Base-by-base conservation (phyloP, 1,140 invertebrate species). In the Drosophila willistoni region DNA sequence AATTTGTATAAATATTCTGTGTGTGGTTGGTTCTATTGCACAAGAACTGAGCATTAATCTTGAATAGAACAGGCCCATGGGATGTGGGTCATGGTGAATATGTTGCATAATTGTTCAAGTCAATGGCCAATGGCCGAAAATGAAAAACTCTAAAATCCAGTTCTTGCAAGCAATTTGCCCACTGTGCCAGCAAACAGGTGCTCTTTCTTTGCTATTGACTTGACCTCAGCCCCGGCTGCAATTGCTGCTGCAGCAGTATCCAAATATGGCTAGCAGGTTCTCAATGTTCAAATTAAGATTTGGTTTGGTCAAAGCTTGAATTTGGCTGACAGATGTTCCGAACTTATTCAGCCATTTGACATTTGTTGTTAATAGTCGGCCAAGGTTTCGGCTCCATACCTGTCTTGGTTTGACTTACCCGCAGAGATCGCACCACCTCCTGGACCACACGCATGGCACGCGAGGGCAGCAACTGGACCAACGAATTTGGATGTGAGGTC, bases 401-500 rank as follows among this genome's bases (percentile, higher is more conserved):
- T 19, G 9, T 22, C 19, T 51, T 22, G 10, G 17, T 10, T 51
- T 3, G 42, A 79, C 91, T 92, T 79, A 92, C 91, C 72, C 91
- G 80, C 59, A 92, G 64, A 67, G 87, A 91, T 57, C 91, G 65
- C 66, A 92, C 91, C 66, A 92, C 91, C 73, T 92, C 91, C 78
- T 92, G 91, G 47, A 92, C 91, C 63, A 92, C 91, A 25, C 89
- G 85, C 91, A 92, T 92, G 34, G 91, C 91, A 10, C 91, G 77
- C 68, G 91, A 91, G 1, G 91, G 91, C 63, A 92, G 77, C 62
- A 90, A 64, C 66, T 91, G 91, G 42, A 92, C 91, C 42, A 92
- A 63, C 29, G 91, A 92, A 71, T 92, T 92, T 56, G 91, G 91
- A 85, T 91, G 90, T 56, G 91, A 85, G 66, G 91, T 92, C 72